Base-by-base conservation (phyloP, 1,140 invertebrate species). In the Drosophila nigrodunni region DNA sequence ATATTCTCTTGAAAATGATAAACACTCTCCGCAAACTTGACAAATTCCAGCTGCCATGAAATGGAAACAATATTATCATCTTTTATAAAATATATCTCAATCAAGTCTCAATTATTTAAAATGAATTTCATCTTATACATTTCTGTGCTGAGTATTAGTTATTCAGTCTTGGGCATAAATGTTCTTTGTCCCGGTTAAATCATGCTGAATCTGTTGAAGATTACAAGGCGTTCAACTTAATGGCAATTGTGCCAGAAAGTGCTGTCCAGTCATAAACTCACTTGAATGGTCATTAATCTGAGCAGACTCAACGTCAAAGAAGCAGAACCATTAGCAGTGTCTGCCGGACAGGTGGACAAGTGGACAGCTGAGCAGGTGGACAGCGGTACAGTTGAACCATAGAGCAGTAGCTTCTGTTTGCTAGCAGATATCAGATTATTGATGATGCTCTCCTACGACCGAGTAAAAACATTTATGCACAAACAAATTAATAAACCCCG, bases 401-500 rank as follows among this genome's bases (percentile, higher is more conserved):
- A 43, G 50, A 18, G 11, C 50, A 50, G 13, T n/a, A 46, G 54
- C 59, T 11, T 61, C 61, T 83, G 76, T 78, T 68, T 77, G 64
- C 57, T 52, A 47, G 59, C 44, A 69, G 83, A 82, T 87, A 80
- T 71, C 69, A 44, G 59, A 13, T 74, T 80, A 83, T 89, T 89
- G 74, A 80, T 78, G 80, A 89, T 87, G 66, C 59, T 69, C 49
- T 30, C 64, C 37, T 54, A 37, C 21, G 25, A 70, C 43, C 49
- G 35, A 34, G 25, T 30, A 64, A 69, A 52, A 78, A 60, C 77
- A 70, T 64, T 64, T 78, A 74, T 78, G 66, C 57, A 61, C 60
- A 71, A 72, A 64, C 80, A 83, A 88, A 88, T 83, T 87, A 88
- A 88, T 83, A 82, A 73, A 78, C 25, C 61, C 68, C 52, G 77